Evolutionary conservation across 2,888 invertebrate species (phyloP).

Genomic region (Tanypteryx hageni): DNA sequence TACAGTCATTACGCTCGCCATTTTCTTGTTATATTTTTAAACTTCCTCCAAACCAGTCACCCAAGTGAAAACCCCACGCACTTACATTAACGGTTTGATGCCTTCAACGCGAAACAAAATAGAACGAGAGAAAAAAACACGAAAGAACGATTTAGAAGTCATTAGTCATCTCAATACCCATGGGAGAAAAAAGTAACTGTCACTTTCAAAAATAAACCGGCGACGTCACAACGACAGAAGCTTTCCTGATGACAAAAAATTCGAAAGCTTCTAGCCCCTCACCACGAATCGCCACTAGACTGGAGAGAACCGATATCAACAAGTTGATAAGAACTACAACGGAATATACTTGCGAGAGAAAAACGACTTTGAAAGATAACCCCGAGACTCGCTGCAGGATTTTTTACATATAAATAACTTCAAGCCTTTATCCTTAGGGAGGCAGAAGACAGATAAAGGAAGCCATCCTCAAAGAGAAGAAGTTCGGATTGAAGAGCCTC

Average conservation of each 20-base stretch:
- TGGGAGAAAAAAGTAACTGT: background rate
- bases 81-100: background rate
- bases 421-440: too few relatives aligned
- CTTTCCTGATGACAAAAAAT: background rate
- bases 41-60: too few relatives aligned
- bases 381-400: background rate
- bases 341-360: background rate
- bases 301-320: background rate
- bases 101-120: background rate
- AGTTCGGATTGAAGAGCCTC: too few relatives aligned
- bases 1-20: too few relatives aligned
- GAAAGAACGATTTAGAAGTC: background rate
- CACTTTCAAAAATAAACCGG: background rate
- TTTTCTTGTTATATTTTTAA: too few relatives aligned
- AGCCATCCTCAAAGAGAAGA: too few relatives aligned
- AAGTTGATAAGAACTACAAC: background rate
- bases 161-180: background rate
- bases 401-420: too few relatives aligned
- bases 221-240: background rate
- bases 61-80: background rate
- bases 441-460: too few relatives aligned
- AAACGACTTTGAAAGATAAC: background rate
- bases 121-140: background rate
- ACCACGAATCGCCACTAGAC: background rate
- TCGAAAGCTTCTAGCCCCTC: background rate